phyloP scores from a whole-genome alignment of 2,113 vertebrate species.

The Todiramphus chloris region DNA sequence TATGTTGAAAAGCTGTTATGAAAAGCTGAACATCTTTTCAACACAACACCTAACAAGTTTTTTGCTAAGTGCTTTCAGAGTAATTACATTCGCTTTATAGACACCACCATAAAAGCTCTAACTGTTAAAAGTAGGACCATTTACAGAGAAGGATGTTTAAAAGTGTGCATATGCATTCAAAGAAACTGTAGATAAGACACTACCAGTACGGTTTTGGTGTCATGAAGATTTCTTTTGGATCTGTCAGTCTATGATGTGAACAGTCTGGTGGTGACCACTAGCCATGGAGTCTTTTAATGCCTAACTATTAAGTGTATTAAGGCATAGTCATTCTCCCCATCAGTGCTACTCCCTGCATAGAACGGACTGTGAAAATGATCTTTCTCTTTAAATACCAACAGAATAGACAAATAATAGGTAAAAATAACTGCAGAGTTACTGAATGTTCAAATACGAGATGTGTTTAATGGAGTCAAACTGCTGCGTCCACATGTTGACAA shows the following conservation, averaged over 20 bases:
- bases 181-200: not conserved
- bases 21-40: not conserved
- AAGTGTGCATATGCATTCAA: not conserved
- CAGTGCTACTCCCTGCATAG: not conserved
- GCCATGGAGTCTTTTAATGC: not conserved
- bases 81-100: not conserved
- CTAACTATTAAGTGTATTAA: not conserved
- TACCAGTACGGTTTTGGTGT: not conserved
- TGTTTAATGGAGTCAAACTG: not conserved
- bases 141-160: not conserved
- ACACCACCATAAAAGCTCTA: not conserved
- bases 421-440: not conserved
- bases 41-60: not conserved
- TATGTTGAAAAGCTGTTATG: not conserved
- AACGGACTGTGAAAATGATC: not conserved
- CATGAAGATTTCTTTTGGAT: not conserved
- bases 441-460: not conserved
- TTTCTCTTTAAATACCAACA: not conserved
- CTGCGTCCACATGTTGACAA: not conserved
- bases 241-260: not conserved
- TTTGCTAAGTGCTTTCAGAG: not conserved
- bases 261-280: not conserved
- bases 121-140: not conserved
- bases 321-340: not conserved
- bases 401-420: not conserved